phyloP scores from a whole-genome alignment of 2,888 invertebrate genomes.

The Ditula angustiorana region DNA sequence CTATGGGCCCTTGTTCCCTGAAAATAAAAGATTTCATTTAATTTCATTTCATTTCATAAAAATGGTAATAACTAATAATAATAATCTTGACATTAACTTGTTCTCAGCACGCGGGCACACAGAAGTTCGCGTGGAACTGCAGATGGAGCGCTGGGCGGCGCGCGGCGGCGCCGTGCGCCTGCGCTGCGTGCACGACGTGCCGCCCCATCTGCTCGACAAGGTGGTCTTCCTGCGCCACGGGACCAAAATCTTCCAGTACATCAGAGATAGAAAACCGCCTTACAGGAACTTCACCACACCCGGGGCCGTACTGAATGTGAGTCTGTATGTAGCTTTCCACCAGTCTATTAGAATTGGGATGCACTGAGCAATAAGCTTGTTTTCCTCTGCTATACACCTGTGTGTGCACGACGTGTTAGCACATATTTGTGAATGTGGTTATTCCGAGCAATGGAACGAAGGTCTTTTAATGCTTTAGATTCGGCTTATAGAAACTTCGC shows the following conservation, averaged over 20 bases:
- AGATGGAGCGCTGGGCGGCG: slow-evolving; percentile 90
- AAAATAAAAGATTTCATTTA: too few species aligned
- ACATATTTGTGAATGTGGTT: slow-evolving; percentile 89
- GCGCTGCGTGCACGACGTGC: slow-evolving; percentile 91
- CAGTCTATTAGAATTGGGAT: slow-evolving; percentile 58
- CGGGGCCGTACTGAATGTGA: slow-evolving; percentile 92
- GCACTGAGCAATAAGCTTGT: slow-evolving; percentile 87
- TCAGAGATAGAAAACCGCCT: slow-evolving; percentile 91
- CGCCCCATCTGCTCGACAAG: slow-evolving; percentile 90
- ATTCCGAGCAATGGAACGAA: slow-evolving; percentile 89
- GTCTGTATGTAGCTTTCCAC: slow-evolving; percentile 63
- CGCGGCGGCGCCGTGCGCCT: slow-evolving; percentile 89
- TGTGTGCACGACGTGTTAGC: slow-evolving; percentile 91
- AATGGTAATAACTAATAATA: too few species aligned
- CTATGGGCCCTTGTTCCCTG: too few species aligned
- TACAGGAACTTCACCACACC: slow-evolving; percentile 88
- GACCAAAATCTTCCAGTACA: slow-evolving; percentile 92
- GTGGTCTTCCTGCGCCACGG: slow-evolving; percentile 90
- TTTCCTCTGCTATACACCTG: slow-evolving; percentile 88
- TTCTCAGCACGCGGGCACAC: slow-evolving; percentile 76
- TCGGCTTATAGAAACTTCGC: slow-evolving; percentile 90
- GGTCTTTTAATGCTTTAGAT: slow-evolving; percentile 92
- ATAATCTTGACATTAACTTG: slow-evolving; percentile 17
- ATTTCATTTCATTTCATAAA: too few species aligned
- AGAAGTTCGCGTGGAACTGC: slow-evolving; percentile 87